These are phyloP conservation scores for Coracias cyanogaster DNA, from an alignment of 2,797 vertebrate species.

Conservation along the genomic window DNA sequence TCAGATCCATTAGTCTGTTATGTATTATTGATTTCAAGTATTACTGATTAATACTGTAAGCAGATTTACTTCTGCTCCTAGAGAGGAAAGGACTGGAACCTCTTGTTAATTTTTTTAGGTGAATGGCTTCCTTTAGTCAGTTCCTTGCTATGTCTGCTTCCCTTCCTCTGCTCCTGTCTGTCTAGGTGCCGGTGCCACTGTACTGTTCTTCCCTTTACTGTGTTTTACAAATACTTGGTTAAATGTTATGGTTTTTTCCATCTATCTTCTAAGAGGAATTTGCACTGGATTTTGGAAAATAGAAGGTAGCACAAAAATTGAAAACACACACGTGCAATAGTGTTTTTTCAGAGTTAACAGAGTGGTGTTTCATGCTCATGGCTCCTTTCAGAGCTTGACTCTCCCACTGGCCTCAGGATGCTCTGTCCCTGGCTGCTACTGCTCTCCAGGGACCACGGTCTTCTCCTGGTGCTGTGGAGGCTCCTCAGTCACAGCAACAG, in stretches of 20 bases:
- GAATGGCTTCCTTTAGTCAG: background rate
- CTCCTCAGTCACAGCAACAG: background rate
- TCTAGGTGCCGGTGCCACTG: background rate
- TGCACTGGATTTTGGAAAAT: background rate
- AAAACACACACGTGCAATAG: background rate
- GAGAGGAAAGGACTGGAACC: background rate
- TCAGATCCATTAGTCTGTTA: conserved; percentile 42
- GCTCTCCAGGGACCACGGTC: background rate
- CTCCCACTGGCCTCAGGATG: background rate
- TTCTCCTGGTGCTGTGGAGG: background rate
- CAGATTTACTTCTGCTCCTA: conserved; percentile 28
- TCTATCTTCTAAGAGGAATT: background rate
- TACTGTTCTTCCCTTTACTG: background rate
- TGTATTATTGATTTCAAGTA: conserved; percentile 22
- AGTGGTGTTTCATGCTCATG: background rate
- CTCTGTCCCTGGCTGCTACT: background rate
- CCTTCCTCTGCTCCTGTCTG: background rate
- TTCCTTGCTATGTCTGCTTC: background rate
- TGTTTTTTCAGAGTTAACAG: background rate
- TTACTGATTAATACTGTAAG: conserved; percentile 7
- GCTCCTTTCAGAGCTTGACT: background rate
- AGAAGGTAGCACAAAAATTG: background rate
- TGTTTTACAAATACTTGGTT: background rate
- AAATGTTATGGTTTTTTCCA: background rate
- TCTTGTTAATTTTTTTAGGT: background rate